A percentile compares a stretch with the other conserved stretches of the same genome.
Conservation (phyloP, 2,113 vertebrate species). For the Macquaria australasica region DNA sequence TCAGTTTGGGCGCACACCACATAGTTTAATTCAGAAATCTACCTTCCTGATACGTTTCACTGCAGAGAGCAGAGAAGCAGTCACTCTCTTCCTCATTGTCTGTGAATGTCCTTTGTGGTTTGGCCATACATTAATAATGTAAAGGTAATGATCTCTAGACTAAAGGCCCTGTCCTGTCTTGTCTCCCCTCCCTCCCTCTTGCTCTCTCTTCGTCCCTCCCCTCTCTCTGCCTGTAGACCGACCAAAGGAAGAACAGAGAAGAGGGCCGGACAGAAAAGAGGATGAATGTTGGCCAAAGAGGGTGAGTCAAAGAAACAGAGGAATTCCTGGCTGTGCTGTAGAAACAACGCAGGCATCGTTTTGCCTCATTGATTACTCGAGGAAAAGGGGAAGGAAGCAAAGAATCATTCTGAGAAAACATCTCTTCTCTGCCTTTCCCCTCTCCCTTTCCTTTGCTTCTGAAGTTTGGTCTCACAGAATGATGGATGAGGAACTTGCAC, state of each 20-base stretch:
- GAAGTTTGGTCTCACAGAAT: slow-evolving; percentile 68
- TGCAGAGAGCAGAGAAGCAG: slow-evolving; percentile 52
- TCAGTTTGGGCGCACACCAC: background rate
- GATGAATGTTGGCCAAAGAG: slow-evolving; percentile 34
- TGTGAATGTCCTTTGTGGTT: slow-evolving; percentile 84
- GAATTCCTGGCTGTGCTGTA: slow-evolving; percentile 65
- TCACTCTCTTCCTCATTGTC: slow-evolving; percentile 71
- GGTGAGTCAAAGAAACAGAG: slow-evolving; percentile 60
- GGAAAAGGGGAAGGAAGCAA: slow-evolving; percentile 66
- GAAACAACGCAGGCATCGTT: slow-evolving; percentile 47
- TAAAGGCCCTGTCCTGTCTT: slow-evolving; percentile 83
- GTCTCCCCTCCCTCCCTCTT: slow-evolving; percentile 36
- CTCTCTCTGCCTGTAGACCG: slow-evolving; percentile 49
- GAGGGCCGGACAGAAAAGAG: slow-evolving; percentile 22
- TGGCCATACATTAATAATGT: slow-evolving; percentile 86
- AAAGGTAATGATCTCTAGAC: slow-evolving; percentile 86
- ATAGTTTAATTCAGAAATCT: slow-evolving; percentile 43
- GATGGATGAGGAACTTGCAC: slow-evolving; percentile 77
- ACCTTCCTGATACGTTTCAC: slow-evolving; percentile 43
- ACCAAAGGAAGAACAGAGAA: slow-evolving; percentile 29
- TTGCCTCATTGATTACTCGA: slow-evolving; percentile 67
- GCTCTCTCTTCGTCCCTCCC: background rate
- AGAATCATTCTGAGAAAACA: slow-evolving; percentile 74
- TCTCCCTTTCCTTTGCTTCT: slow-evolving; percentile 58
- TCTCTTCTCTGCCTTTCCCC: slow-evolving; percentile 45